Conservation (phyloP, 2,113 vertebrate species). For the Empidonax alnorum region DNA sequence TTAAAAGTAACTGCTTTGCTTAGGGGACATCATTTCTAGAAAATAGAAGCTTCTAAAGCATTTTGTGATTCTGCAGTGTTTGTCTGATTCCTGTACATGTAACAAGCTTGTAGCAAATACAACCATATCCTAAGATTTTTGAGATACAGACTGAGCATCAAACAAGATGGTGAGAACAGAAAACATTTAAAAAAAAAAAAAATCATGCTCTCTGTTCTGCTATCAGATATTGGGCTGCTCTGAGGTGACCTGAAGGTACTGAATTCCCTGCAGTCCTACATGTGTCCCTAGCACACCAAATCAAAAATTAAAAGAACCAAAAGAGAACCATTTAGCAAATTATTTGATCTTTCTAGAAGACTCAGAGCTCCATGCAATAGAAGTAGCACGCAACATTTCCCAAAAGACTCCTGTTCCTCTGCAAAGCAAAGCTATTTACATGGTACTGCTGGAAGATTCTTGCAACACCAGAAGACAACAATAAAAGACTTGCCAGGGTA, state of each 20-base stretch:
- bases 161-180: not conserved
- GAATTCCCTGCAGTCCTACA: not conserved
- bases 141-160: not conserved
- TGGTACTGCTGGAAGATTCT: not conserved
- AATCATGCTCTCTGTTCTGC: not conserved
- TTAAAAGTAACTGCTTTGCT: not conserved
- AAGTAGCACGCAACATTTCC: not conserved
- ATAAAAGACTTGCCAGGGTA: not conserved
- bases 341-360: not conserved
- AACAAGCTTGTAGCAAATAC: not conserved
- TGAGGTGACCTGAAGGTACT: not conserved
- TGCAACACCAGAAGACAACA: not conserved
- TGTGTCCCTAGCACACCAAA: not conserved
- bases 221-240: not conserved
- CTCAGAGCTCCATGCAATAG: not conserved
- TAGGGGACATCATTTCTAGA: not conserved
- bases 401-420: not conserved
- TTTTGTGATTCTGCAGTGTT: not conserved
- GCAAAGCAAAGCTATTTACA: not conserved
- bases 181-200: not conserved
- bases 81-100: accelerated
- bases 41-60: not conserved
- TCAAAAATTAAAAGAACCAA: not conserved
- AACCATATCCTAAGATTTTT: not conserved
- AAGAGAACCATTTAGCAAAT: not conserved